phyloP scores from a whole-genome alignment of 1,140 invertebrate species.

The Latrodectus geometricus region DNA sequence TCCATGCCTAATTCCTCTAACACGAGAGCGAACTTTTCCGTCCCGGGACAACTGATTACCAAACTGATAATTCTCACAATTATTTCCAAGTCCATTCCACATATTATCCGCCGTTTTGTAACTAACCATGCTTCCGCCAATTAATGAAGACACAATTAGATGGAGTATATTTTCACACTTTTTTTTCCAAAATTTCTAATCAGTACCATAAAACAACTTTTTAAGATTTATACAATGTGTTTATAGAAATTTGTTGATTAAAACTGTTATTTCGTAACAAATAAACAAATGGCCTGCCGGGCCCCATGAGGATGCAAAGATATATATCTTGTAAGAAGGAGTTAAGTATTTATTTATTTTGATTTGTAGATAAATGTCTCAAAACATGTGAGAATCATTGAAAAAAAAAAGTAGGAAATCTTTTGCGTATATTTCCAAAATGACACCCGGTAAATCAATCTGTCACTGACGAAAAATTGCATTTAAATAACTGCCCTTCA shows the following conservation, averaged over 20 bases:
- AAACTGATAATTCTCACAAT: neutral
- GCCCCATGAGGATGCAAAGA: conserved; percentile 7
- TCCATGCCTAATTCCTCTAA: conserved; percentile 4
- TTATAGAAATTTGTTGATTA: neutral
- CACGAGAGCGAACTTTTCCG: neutral
- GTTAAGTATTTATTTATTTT: neutral
- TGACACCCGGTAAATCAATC: neutral
- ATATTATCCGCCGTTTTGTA: neutral
- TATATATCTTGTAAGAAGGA: neutral
- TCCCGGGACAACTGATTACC: neutral
- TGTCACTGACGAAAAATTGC: neutral
- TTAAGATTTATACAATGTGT: neutral
- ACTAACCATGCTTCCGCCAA: neutral
- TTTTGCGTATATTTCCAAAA: neutral
- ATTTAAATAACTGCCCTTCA: neutral
- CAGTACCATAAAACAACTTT: neutral
- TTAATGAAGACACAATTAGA: neutral
- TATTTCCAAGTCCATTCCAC: conserved; percentile 6
- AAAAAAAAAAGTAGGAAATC: neutral
- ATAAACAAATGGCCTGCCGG: conserved; percentile 11
- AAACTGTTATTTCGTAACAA: neutral
- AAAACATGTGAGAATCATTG: neutral
- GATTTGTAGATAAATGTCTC: neutral
- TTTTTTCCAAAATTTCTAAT: neutral
- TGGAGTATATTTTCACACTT: neutral